These are phyloP conservation scores for Erpobdella octoculata DNA, from an alignment of 2,888 invertebrate genomes.

Conservation along the genomic window DNA sequence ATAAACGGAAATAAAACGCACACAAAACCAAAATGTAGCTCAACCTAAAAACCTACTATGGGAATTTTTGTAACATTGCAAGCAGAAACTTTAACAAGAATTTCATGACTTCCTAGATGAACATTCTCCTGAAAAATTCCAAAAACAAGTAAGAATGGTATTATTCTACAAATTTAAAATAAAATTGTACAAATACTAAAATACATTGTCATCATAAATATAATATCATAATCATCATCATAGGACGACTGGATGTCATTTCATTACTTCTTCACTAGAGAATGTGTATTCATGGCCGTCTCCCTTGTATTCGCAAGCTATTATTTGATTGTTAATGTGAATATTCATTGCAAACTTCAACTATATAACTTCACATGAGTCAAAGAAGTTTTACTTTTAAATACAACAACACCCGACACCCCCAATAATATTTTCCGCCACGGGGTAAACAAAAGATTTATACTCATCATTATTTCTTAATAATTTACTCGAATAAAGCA, in stretches of 20 bases:
- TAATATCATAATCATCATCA: not conserved
- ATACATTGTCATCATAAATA: not conserved
- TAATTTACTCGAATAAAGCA: too few relatives aligned
- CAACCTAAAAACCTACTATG: too few relatives aligned
- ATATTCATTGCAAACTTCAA: too few relatives aligned
- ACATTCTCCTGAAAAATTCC: not conserved
- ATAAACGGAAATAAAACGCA: not conserved
- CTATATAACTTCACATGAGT: not conserved
- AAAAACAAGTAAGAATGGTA: too few relatives aligned
- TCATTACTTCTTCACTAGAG: not conserved
- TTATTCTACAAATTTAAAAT: not conserved
- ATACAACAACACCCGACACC: too few relatives aligned
- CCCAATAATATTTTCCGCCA: too few relatives aligned
- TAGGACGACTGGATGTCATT: not conserved
- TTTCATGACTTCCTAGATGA: not conserved
- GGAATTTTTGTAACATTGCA: not conserved
- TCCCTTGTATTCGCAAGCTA: not conserved
- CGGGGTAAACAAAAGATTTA: too few relatives aligned
- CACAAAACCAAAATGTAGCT: too few relatives aligned
- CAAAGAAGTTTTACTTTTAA: too few relatives aligned
- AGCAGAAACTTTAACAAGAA: constrained; percentile 7
- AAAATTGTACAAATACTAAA: not conserved
- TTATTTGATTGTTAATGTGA: not conserved
- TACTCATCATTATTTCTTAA: too few relatives aligned
- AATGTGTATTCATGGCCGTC: not conserved